Evolutionary conservation across 2,888 invertebrate species (phyloP).

Genomic region (Agonopterix heracliana): DNA sequence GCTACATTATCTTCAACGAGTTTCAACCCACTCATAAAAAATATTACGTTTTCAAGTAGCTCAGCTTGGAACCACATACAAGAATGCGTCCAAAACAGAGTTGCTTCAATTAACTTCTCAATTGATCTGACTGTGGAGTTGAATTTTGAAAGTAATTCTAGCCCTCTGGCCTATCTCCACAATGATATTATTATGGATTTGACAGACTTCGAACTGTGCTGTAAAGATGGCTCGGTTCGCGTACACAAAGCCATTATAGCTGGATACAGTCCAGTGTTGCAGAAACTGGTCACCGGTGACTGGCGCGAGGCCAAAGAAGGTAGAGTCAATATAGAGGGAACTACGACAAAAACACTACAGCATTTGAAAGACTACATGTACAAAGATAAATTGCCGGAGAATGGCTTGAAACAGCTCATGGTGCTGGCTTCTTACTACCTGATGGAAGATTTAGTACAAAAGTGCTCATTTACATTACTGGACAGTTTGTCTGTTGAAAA

Average conservation of each 20-base stretch:
- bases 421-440: slow-evolving; percentile 4
- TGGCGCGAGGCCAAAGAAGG: neutral
- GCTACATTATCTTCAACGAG: too few species aligned
- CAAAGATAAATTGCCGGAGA: neutral
- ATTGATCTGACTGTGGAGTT: too few species aligned
- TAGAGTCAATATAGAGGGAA: neutral
- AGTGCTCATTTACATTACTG: neutral
- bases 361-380: slow-evolving; percentile 3
- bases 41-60: too few species aligned
- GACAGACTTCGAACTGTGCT: slow-evolving; percentile 5
- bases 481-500: neutral
- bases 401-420: neutral
- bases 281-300: slow-evolving; percentile 1
- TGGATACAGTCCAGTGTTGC: slow-evolving; percentile 6
- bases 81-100: too few species aligned
- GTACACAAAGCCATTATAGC: slow-evolving; percentile 6
- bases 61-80: too few species aligned
- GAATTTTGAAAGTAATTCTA: too few species aligned
- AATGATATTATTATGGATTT: slow-evolving; percentile 1
- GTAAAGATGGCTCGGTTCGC: slow-evolving; percentile 1
- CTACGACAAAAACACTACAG: neutral
- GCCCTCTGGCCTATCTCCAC: neutral
- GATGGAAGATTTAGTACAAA: slow-evolving; percentile 1
- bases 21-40: too few species aligned
- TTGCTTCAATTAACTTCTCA: too few species aligned